Percentiles rank a stretch among this genome's conserved stretches.
Evolutionary conservation across 2,888 invertebrate genomes (phyloP).

Genomic region (Agapostemon virescens): DNA sequence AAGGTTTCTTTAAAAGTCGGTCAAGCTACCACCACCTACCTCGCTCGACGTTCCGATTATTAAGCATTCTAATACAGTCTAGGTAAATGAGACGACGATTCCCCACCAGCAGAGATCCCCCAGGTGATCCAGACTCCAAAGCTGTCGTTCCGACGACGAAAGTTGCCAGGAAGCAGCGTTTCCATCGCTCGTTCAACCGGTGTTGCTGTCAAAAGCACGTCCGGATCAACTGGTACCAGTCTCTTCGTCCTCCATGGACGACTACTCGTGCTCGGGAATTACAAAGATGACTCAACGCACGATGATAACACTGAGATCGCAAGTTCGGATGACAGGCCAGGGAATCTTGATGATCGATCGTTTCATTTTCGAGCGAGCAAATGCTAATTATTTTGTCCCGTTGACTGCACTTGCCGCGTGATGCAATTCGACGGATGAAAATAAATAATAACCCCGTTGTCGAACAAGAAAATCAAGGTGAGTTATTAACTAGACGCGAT

Average conservation of each 20-base stretch:
- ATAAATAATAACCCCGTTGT: background rate
- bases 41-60: constrained; percentile 72
- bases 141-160: constrained; percentile 30
- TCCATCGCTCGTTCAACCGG: constrained; percentile 46
- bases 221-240: constrained; percentile 27
- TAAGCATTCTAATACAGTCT: constrained; percentile 76
- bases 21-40: constrained; percentile 75
- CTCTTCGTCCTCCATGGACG: constrained; percentile 23
- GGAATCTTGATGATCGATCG: background rate
- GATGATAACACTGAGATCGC: background rate
- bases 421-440: background rate
- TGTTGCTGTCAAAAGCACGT: constrained; percentile 41
- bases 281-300: constrained; percentile 44
- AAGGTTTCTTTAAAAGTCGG: constrained; percentile 77
- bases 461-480: background rate
- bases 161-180: constrained; percentile 36
- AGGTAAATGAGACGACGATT: constrained; percentile 64
- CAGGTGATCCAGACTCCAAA: constrained; percentile 1
- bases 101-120: constrained; percentile 43
- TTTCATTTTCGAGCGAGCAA: background rate
- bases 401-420: background rate
- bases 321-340: background rate
- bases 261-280: constrained; percentile 42
- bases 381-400: background rate
- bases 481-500: background rate